These are phyloP conservation scores for Telenomus remus DNA, from an alignment of 1,140 invertebrate species.

Conservation along the genomic window DNA sequence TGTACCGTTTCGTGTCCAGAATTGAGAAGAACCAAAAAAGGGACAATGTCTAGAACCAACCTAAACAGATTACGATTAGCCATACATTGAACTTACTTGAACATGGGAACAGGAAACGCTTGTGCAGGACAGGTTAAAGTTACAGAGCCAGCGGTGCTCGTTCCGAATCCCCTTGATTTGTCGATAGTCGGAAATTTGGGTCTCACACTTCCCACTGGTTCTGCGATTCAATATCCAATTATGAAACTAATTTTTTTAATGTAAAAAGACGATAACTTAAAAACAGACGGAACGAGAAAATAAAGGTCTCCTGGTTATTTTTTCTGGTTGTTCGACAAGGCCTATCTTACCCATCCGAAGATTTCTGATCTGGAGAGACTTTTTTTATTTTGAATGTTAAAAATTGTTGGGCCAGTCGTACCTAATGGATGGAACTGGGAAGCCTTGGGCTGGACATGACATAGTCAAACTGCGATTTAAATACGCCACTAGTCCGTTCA, in stretches of 20 bases:
- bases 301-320: conserved; percentile 29
- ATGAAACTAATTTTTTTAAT: too few relatives aligned
- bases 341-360: background rate
- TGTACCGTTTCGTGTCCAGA: too few relatives aligned
- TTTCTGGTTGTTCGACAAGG: conserved; percentile 54
- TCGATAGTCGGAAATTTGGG: conserved; percentile 82
- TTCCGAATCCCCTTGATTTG: conserved; percentile 78
- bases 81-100: conserved; percentile 74
- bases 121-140: conserved; percentile 77
- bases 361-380: too few relatives aligned
- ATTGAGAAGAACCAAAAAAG: conserved; percentile 48
- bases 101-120: conserved; percentile 79
- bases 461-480: conserved; percentile 78
- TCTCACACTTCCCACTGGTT: conserved; percentile 79
- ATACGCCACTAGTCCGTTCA: conserved; percentile 79
- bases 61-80: conserved; percentile 1
- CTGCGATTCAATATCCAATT: conserved; percentile 67
- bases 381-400: too few relatives aligned
- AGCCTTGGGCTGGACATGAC: conserved; percentile 78
- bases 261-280: conserved; percentile 13
- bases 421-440: conserved; percentile 75
- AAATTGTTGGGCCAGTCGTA: conserved; percentile 37
- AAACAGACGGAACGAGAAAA: background rate
- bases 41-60: conserved; percentile 29
- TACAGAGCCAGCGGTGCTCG: conserved; percentile 62